These are phyloP conservation scores for Cardinalis cardinalis DNA, from an alignment of 2,113 vertebrate genomes.

Conservation along the genomic window DNA sequence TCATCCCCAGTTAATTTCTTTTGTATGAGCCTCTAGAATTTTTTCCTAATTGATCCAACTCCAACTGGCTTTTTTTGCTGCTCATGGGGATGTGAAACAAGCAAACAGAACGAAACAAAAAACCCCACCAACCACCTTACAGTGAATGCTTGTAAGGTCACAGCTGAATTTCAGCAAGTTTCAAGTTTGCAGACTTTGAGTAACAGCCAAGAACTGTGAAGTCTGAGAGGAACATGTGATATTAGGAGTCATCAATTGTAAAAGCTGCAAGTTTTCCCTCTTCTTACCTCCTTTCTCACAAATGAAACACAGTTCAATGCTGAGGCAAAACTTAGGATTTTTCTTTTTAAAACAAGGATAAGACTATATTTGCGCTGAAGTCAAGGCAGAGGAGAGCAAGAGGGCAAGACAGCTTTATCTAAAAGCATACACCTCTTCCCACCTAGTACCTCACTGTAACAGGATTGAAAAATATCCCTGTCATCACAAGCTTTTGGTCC, in stretches of 20 bases:
- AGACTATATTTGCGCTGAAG: not conserved
- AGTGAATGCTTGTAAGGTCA: not conserved
- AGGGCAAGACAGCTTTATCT: not conserved
- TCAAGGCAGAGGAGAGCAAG: not conserved
- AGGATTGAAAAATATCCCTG: not conserved
- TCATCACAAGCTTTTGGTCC: not conserved
- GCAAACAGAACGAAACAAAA: not conserved
- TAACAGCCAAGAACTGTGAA: not conserved
- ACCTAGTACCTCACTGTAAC: not conserved
- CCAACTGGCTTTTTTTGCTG: not conserved
- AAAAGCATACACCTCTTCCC: not conserved
- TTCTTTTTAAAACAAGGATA: not conserved
- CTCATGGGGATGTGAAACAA: not conserved
- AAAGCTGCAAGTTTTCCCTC: not conserved
- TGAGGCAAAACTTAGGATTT: not conserved
- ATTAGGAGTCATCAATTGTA: not conserved
- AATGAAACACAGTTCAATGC: not conserved
- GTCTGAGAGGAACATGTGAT: not conserved
- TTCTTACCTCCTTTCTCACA: not conserved
- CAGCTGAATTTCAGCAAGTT: not conserved
- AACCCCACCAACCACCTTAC: not conserved
- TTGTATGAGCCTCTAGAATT: not conserved
- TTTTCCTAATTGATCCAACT: not conserved
- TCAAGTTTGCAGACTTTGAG: not conserved
- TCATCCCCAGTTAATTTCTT: not conserved